Percentiles rank a stretch among this genome's conserved stretches.
phyloP scores from a whole-genome alignment of 2,113 vertebrate species.

The Phalacrocorax pelagicus region DNA sequence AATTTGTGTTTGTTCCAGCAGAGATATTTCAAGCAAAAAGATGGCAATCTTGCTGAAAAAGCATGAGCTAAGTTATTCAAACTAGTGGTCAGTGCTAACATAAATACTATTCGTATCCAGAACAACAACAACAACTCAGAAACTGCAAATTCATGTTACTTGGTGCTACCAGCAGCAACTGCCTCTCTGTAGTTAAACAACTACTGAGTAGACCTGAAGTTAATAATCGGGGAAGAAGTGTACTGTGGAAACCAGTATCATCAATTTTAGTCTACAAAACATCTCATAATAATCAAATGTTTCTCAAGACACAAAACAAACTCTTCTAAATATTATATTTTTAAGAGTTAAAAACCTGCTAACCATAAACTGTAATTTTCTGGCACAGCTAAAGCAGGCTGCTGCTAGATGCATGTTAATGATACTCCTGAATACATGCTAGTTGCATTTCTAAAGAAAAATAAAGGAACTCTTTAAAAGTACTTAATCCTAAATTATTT shows the following conservation, averaged over 20 bases:
- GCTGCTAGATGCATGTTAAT: conserved; percentile 15
- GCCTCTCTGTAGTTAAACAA: not conserved
- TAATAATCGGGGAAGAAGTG: not conserved
- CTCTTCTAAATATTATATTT: not conserved
- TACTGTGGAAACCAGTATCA: not conserved
- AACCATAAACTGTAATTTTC: not conserved
- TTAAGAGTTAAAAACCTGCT: not conserved
- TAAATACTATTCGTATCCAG: not conserved
- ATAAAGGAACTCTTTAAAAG: not conserved
- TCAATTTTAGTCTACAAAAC: not conserved
- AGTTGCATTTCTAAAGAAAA: not conserved
- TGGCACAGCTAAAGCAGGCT: not conserved
- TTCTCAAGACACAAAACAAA: not conserved
- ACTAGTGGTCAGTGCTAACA: not conserved
- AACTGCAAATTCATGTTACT: not conserved
- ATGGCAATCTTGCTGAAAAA: not conserved
- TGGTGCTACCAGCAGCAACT: not conserved
- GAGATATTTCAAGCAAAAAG: not conserved
- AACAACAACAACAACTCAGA: not conserved
- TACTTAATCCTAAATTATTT: not conserved
- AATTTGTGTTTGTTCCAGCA: not conserved
- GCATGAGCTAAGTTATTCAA: not conserved
- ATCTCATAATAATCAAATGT: not conserved
- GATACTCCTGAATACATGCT: not conserved
- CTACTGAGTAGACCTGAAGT: not conserved